These are phyloP conservation scores for Xestia ashworthii DNA, from an alignment of 2,888 invertebrate species.

Conservation along the genomic window DNA sequence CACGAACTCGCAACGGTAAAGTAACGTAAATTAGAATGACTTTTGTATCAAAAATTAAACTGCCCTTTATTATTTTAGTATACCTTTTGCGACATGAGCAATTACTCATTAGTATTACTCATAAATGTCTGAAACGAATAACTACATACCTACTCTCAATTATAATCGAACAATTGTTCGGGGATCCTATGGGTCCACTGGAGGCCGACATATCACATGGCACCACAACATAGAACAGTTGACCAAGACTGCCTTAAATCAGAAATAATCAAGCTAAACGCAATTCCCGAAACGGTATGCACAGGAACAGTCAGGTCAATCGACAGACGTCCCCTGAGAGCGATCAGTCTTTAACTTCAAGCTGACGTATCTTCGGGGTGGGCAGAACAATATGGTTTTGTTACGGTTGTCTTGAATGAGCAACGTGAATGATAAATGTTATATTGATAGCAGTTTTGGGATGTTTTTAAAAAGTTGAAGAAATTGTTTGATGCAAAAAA, in stretches of 20 bases:
- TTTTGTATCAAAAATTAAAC: background rate
- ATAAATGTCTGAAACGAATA: background rate
- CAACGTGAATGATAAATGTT: conserved; percentile 51
- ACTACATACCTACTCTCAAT: too few species aligned
- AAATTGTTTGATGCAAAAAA: background rate
- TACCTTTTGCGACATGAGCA: too few species aligned
- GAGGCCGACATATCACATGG: too few species aligned
- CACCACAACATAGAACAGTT: background rate
- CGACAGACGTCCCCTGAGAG: conserved; percentile 56
- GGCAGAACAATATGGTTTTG: conserved; percentile 48
- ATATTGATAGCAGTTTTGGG: conserved; percentile 46
- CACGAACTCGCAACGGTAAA: background rate
- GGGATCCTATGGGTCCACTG: background rate
- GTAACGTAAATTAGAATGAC: background rate
- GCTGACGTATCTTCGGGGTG: conserved; percentile 48
- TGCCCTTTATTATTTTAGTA: too few species aligned
- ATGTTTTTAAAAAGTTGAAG: background rate
- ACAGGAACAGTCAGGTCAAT: background rate
- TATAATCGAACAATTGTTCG: background rate
- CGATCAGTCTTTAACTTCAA: conserved; percentile 46
- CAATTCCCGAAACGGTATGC: conserved; percentile 3
- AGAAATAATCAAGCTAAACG: background rate
- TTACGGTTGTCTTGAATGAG: conserved; percentile 47
- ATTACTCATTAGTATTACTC: background rate
- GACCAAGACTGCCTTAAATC: background rate